A percentile compares a stretch with the other conserved stretches of the same genome.
These are phyloP conservation scores for Macropodus opercularis DNA, from an alignment of 2,797 vertebrate genomes.

Conservation along the genomic window DNA sequence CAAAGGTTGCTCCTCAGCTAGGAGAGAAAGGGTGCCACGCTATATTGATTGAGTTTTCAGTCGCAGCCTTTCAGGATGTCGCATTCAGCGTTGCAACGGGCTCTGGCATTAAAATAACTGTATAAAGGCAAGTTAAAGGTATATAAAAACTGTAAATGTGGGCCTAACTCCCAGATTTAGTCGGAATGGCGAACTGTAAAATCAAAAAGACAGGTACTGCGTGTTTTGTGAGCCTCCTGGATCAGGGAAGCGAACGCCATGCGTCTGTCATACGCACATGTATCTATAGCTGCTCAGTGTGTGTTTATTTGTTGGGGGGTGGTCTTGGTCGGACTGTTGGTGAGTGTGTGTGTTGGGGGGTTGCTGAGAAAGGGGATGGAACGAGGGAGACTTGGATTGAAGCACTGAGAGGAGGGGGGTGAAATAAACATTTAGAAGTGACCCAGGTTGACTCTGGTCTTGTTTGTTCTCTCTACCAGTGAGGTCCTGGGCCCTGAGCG, in stretches of 20 bases:
- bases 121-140: neutral
- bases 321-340: slow-evolving; percentile 57
- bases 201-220: slow-evolving; percentile 16
- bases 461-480: slow-evolving; percentile 89
- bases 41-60: slow-evolving; percentile 62
- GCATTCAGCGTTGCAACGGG: slow-evolving; percentile 49
- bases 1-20: slow-evolving; percentile 65
- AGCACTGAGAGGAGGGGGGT: slow-evolving; percentile 61
- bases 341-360: slow-evolving; percentile 43
- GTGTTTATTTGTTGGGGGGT: slow-evolving; percentile 75
- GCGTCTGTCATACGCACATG: slow-evolving; percentile 53
- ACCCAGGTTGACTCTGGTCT: slow-evolving; percentile 86
- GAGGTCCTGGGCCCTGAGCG: slow-evolving; percentile 84
- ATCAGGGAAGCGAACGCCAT: slow-evolving; percentile 34
- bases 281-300: slow-evolving; percentile 54
- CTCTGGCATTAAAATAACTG: slow-evolving; percentile 13
- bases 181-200: neutral
- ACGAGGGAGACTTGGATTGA: slow-evolving; percentile 69
- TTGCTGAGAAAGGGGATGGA: slow-evolving; percentile 65
- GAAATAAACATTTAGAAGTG: slow-evolving; percentile 87
- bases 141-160: slow-evolving; percentile 15
- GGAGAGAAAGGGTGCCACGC: slow-evolving; percentile 68
- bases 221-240: slow-evolving; percentile 23
- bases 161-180: neutral
- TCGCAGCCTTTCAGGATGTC: slow-evolving; percentile 38